A percentile compares a stretch with the other conserved stretches of the same genome.
Conservation (phyloP, 2,113 vertebrate genomes). For the Trichechus manatus region DNA sequence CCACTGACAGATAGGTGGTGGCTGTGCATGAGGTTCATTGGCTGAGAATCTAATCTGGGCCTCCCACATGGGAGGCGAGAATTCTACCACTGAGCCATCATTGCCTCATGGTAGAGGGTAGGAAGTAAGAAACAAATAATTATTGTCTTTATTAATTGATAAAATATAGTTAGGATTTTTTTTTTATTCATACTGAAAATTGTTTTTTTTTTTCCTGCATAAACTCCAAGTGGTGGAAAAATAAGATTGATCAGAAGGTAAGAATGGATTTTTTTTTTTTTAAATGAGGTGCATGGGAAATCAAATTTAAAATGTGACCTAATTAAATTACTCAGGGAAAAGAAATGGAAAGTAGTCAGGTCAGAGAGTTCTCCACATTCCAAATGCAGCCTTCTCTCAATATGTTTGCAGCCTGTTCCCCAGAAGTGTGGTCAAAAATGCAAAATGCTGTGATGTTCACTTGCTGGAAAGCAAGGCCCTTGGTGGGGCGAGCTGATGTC, state of each 20-base stretch:
- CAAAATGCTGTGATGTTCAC: neutral
- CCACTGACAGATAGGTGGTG: neutral
- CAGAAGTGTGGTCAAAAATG: conserved; percentile 15
- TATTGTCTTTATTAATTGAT: neutral
- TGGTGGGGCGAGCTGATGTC: neutral
- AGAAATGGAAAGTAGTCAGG: conserved; percentile 45
- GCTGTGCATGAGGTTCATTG: neutral
- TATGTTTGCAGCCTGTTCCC: neutral
- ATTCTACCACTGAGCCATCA: neutral
- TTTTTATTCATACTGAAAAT: conserved; percentile 12
- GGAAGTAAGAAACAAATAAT: neutral
- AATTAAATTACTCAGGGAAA: conserved; percentile 72
- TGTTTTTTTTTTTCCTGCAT: neutral
- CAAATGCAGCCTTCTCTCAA: conserved; percentile 16
- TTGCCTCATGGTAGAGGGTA: neutral
- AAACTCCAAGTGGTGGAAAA: neutral
- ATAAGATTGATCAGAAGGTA: conserved; percentile 37
- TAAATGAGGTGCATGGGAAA: conserved; percentile 69
- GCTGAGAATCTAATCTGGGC: neutral
- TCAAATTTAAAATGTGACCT: conserved; percentile 77
- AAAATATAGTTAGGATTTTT: neutral
- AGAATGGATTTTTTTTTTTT: conserved; percentile 70
- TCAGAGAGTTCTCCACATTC: conserved; percentile 39
- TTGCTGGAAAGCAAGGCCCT: conserved; percentile 26
- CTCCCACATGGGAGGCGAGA: neutral